Percentiles rank a stretch among this genome's conserved stretches.
Evolutionary conservation across 2,797 vertebrate species (phyloP).

Genomic region (Spinus pinus): DNA sequence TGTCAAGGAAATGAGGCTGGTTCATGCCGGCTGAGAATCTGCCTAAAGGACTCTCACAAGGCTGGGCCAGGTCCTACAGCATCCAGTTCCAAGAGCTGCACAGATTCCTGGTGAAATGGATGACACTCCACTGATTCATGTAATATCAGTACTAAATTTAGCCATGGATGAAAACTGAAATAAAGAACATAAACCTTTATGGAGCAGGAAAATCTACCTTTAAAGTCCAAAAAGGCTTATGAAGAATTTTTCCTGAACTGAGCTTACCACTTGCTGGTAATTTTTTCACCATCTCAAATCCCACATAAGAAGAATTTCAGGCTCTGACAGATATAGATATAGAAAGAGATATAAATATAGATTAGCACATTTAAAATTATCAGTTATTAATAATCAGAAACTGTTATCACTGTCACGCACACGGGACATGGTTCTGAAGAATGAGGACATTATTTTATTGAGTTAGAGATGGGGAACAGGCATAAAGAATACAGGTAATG

Average conservation of each 20-base stretch:
- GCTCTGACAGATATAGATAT: background rate
- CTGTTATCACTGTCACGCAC: background rate
- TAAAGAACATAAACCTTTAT: background rate
- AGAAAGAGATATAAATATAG: background rate
- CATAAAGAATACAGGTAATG: constrained; percentile 56
- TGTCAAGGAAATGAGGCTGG: background rate
- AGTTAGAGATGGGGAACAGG: constrained; percentile 24
- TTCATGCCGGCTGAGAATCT: background rate
- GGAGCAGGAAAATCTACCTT: background rate
- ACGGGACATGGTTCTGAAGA: background rate
- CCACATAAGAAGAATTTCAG: background rate
- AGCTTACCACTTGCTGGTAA: background rate
- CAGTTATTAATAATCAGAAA: background rate
- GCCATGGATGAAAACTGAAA: background rate
- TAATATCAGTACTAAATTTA: background rate
- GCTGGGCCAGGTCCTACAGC: background rate
- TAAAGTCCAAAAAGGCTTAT: background rate
- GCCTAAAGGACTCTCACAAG: background rate
- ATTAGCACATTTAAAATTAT: background rate
- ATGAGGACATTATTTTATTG: constrained; percentile 39
- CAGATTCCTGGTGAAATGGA: background rate
- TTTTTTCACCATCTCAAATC: background rate
- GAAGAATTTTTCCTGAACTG: background rate
- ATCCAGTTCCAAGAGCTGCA: background rate
- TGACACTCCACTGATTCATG: background rate